Percentiles rank a stretch among this genome's conserved stretches.
phyloP scores from a whole-genome alignment of 2,888 invertebrate genomes.

The Rhamphomyia laevipes region DNA sequence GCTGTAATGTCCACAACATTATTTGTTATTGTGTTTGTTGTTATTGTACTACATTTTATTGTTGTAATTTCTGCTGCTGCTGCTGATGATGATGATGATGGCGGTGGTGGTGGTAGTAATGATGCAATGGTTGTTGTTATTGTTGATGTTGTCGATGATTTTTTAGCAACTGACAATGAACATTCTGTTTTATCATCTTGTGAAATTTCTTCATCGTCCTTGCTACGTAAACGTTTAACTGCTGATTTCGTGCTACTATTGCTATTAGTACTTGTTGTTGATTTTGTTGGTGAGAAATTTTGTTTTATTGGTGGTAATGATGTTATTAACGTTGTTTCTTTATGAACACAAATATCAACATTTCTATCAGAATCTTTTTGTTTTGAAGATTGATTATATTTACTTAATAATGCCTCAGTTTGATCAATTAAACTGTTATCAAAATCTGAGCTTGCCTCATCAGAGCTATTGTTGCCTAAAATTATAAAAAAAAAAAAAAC shows the following conservation, averaged over 20 bases:
- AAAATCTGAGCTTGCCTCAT: conserved; percentile 43
- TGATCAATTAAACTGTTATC: conserved; percentile 36
- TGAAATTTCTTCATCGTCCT: conserved; percentile 29
- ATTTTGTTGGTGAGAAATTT: conserved; percentile 3
- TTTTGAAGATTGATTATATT: neutral
- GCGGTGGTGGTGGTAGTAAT: conserved; percentile 25
- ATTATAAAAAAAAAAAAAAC: too few relatives aligned
- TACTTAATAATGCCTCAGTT: conserved; percentile 30
- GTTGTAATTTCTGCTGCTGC: neutral
- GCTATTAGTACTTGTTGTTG: conserved; percentile 19
- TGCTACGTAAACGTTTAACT: conserved; percentile 34
- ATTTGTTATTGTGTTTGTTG: too few relatives aligned
- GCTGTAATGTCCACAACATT: too few relatives aligned
- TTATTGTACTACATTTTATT: neutral
- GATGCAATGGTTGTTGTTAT: conserved; percentile 22
- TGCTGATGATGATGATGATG: conserved; percentile 13
- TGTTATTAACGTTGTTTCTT: conserved; percentile 2
- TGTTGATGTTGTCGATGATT: conserved; percentile 21
- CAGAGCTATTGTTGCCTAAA: conserved; percentile 37
- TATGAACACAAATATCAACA: conserved; percentile 1
- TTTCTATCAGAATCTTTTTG: neutral
- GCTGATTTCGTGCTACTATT: conserved; percentile 25
- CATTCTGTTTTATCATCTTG: conserved; percentile 17
- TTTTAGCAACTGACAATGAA: conserved; percentile 27
- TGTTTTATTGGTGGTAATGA: conserved; percentile 1